Percentiles rank a stretch among this genome's conserved stretches.
phyloP scores from a whole-genome alignment of 2,888 invertebrate genomes.

The Chelonus formosanus region DNA sequence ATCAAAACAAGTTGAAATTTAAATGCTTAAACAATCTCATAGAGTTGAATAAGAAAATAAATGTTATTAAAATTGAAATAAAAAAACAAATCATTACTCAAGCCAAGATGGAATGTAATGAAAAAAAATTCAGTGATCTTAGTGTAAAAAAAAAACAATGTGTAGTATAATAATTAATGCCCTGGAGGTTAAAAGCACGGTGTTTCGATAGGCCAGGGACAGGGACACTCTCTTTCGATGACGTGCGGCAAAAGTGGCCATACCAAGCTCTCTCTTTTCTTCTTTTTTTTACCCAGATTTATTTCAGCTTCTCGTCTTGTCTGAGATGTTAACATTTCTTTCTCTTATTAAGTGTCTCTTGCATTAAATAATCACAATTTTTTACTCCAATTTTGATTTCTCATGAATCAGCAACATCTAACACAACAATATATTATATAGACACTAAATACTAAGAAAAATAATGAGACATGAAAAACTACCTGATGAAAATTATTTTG shows the following conservation, averaged over 20 bases:
- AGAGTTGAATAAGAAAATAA: too few relatives aligned
- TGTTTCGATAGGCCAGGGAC: constrained; percentile 21
- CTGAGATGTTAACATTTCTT: not conserved
- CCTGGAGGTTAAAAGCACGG: constrained; percentile 5
- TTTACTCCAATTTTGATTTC: not conserved
- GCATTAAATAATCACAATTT: too few relatives aligned
- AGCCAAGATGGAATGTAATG: not conserved
- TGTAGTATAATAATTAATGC: constrained; percentile 9
- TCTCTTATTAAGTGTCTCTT: not conserved
- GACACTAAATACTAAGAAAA: too few relatives aligned
- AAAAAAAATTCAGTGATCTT: not conserved
- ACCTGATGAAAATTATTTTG: constrained; percentile 7
- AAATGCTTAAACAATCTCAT: too few relatives aligned
- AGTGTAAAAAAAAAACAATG: constrained; percentile 1
- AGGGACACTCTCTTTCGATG: constrained; percentile 23
- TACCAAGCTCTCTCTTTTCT: constrained; percentile 13
- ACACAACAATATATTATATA: not conserved
- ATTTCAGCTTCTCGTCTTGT: not conserved
- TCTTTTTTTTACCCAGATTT: constrained; percentile 1
- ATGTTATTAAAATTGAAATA: too few relatives aligned
- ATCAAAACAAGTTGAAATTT: too few relatives aligned
- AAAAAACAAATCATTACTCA: too few relatives aligned
- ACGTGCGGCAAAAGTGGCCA: constrained; percentile 8
- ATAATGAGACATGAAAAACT: too few relatives aligned
- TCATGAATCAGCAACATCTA: not conserved